Evolutionary conservation across 2,113 vertebrate species (phyloP).

Genomic region (Aphelocoma coerulescens): DNA sequence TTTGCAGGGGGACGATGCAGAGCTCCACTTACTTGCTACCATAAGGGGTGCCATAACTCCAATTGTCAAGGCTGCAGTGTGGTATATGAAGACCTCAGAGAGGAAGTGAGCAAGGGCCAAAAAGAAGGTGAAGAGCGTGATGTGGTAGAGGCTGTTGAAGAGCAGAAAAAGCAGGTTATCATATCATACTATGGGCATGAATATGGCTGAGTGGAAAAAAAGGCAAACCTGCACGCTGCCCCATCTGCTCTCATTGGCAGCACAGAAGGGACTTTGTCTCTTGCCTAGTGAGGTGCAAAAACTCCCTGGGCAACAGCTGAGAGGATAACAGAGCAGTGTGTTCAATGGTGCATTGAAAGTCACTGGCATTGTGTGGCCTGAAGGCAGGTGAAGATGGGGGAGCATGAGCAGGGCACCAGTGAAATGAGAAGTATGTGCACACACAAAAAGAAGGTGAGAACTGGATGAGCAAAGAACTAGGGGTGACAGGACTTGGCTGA

Average conservation of each 20-base stretch:
- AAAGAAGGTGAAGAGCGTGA: conserved; percentile 93
- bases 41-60: conserved; percentile 93
- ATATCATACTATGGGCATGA: neutral
- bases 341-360: neutral
- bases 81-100: conserved; percentile 88
- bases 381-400: neutral
- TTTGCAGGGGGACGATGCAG: neutral
- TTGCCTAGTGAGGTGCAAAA: neutral
- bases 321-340: neutral
- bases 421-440: neutral
- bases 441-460: neutral
- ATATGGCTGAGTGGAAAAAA: neutral
- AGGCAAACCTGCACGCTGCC: neutral
- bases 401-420: neutral
- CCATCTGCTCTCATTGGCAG: neutral
- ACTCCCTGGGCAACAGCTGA: neutral
- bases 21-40: conserved; percentile 82
- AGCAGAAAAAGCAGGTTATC: conserved; percentile 10
- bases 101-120: conserved; percentile 92
- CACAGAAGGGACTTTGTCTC: neutral
- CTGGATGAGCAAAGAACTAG: neutral
- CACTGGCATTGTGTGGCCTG: neutral
- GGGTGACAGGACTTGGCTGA: neutral
- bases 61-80: conserved; percentile 88
- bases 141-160: conserved; percentile 87